Evolutionary conservation across 1,140 invertebrate genomes (phyloP).

Genomic region (Microplitis demolitor): DNA sequence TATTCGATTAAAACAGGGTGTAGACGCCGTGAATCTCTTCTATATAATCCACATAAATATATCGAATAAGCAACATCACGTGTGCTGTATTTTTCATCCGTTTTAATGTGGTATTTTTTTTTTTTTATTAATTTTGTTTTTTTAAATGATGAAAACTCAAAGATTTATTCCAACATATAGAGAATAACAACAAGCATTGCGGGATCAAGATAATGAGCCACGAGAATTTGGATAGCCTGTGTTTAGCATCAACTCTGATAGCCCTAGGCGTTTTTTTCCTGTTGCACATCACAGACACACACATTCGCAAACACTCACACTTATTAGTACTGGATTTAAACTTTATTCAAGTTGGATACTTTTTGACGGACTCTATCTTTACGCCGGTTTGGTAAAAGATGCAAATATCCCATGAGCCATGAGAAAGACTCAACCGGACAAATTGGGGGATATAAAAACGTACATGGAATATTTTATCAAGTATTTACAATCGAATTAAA

Average conservation of each 20-base stretch:
- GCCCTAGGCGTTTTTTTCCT: constrained; percentile 5
- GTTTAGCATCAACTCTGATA: constrained; percentile 46
- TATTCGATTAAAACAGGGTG: no score
- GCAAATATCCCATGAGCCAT: constrained; percentile 15
- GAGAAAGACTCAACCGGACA: constrained; percentile 17
- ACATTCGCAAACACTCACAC: not conserved
- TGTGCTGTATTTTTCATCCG: no score
- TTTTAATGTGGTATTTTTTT: no score
- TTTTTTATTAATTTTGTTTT: no score
- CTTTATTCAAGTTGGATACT: no score
- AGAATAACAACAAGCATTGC: constrained; percentile 1
- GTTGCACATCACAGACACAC: constrained; percentile 2
- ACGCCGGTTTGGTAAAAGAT: not conserved
- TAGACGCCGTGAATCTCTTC: no score
- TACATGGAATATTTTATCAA: no score
- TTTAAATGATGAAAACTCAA: no score
- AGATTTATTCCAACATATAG: no score
- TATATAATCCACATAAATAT: no score
- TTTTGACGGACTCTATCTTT: not conserved
- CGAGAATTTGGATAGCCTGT: constrained; percentile 52
- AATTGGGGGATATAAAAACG: constrained; percentile 22
- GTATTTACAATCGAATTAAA: not conserved
- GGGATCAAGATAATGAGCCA: constrained; percentile 38
- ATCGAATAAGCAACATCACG: no score
- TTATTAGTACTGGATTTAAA: no score